Conservation (phyloP, 2,113 vertebrate species). For the Delphinus delphis region DNA sequence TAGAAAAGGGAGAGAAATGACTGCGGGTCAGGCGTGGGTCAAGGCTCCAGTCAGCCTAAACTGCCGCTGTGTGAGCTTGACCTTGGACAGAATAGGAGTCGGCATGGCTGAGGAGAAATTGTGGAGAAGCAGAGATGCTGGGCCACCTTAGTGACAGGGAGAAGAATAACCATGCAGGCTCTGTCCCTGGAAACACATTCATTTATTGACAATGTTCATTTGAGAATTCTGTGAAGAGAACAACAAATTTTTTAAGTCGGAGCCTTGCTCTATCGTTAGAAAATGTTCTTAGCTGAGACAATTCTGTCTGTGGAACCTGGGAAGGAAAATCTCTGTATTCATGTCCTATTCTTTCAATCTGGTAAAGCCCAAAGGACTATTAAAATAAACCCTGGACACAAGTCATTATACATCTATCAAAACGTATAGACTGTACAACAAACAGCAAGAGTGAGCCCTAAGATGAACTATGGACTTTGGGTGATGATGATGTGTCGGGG, state of each 20-base stretch:
- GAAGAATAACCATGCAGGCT: not conserved
- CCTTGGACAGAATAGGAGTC: not conserved
- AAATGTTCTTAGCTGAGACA: not conserved
- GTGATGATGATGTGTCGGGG: fast-evolving
- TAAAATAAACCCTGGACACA: not conserved
- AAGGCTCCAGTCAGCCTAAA: not conserved
- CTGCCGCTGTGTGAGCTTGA: not conserved
- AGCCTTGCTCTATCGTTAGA: not conserved
- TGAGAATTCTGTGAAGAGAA: not conserved
- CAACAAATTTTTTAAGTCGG: not conserved
- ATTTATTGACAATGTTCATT: not conserved
- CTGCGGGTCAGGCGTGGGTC: not conserved
- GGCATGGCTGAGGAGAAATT: not conserved
- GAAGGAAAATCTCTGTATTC: not conserved
- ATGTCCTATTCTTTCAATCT: not conserved
- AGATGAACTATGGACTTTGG: not conserved
- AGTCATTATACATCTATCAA: not conserved
- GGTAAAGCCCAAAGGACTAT: not conserved
- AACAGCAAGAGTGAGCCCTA: not conserved
- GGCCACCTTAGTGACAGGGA: not conserved
- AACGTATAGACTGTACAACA: not conserved
- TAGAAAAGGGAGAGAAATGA: not conserved
- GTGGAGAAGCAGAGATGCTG: not conserved
- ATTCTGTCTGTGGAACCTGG: not conserved
- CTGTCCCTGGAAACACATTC: not conserved